Conservation (phyloP, 1,140 invertebrate species). For the Ganaspis sp. region DNA sequence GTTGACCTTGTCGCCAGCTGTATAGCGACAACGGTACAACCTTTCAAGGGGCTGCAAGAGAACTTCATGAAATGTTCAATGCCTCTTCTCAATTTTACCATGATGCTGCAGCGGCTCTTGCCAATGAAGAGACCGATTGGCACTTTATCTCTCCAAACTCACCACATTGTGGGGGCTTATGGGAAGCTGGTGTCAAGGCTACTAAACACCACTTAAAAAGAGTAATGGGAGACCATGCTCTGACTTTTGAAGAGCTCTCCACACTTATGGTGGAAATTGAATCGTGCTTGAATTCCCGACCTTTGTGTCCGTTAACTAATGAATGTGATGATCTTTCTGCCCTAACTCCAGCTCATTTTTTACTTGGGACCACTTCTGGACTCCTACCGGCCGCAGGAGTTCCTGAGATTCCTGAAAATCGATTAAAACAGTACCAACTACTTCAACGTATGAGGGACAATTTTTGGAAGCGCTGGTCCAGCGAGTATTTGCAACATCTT, state of each 20-base stretch:
- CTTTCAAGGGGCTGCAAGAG: conserved; percentile 35
- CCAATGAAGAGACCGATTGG: conserved; percentile 19
- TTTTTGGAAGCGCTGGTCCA: conserved; percentile 3
- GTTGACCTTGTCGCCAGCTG: conserved; percentile 6
- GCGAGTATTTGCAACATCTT: background rate
- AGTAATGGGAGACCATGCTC: conserved; percentile 38
- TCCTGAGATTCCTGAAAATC: background rate
- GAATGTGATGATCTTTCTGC: background rate
- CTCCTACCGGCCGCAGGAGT: background rate
- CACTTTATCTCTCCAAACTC: conserved; percentile 42
- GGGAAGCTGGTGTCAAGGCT: conserved; percentile 48
- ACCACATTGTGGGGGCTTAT: conserved; percentile 45
- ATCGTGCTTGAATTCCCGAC: conserved; percentile 51
- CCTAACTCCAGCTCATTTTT: conserved; percentile 20
- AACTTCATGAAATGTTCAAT: conserved; percentile 29
- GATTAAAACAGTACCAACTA: background rate
- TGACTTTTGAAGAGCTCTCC: conserved; percentile 45
- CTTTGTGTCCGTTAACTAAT: conserved; percentile 11
- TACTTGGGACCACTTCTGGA: background rate
- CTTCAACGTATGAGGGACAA: background rate
- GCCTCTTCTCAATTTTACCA: background rate
- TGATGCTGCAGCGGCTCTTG: background rate
- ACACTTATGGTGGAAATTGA: conserved; percentile 47
- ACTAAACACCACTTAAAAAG: conserved; percentile 51
- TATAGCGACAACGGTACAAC: conserved; percentile 41